Evolutionary conservation across 2,113 vertebrate genomes (phyloP), one percentile per base, ranked within the genome.

Genomic region (Pseudorasbora parva): DNA sequence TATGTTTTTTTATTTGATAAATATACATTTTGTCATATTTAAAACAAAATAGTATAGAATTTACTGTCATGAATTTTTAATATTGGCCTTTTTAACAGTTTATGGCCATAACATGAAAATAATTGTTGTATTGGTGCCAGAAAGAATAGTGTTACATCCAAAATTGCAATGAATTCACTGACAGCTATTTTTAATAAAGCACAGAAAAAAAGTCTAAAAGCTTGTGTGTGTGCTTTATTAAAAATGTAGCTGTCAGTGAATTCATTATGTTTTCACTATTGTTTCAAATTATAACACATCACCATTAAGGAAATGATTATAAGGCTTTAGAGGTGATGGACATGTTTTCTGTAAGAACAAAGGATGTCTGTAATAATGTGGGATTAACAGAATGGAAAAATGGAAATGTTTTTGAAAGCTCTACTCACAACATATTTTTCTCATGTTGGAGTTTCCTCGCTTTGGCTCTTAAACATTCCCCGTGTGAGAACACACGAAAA

Each of bases 391-490:
- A 5, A 6, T 9, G 43, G 45, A 81, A 49, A 77, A 81, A 66
- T 81, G 78, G 12, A 68, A 81, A 81, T 79, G 41, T 30, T 64
- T 47, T 66, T 79, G 59, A 79, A 79, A 66, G 43, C 8, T 69
- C 12, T 33, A 23, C 47, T 69, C 59, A 62, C 41, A 69, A 54
- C 21, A 68, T 27, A 69, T 56, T 69, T 81, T 54, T 33, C 11
- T 69, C 21, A 15, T 9, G 27, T 54, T 54, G 60, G 47, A 76
- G 72, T 54, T 68, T 21, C 27, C n/a, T 68, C 59, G 25, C 2
- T 68, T 66, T 54, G 56, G 57, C 72, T 64, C 57, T 41, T 64
- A 83, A 47, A 64, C 73, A 56, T 68, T 83, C 82, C 82, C 49
- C 27, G 43, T 12, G 59, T 77, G 54, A 54, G 30, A 77, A 37